Evolutionary conservation across 1,140 invertebrate species (phyloP), one percentile per base, ranked within the genome.

Genomic region (Lepidotrigona ventralis): DNA sequence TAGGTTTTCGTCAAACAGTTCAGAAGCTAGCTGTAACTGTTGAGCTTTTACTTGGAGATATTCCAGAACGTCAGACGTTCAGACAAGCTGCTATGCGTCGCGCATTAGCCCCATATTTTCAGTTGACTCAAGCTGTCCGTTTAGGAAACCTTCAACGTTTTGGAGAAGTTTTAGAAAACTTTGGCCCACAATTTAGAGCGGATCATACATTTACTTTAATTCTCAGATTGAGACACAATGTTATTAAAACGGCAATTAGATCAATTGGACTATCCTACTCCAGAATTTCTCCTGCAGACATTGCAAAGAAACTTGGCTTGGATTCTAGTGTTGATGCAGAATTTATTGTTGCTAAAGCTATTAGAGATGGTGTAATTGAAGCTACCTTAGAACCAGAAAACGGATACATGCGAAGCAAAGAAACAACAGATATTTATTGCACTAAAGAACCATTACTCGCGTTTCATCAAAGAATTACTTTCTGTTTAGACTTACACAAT

Each of bases 271-370:
- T 99, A 2, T 99, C 99, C 0, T 99, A 99, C 93, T 99, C 99
- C 0, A 96, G 98, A 73, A 99, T 99, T 87, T 99, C 98, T 17
- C 97, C 99, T 1, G 95, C 96, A 80, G 98, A 99, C 94, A 99
- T 99, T 90, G 98, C 99, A 15, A 95, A 96, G 83, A 99, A 99
- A 91, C 94, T 99, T 39, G 97, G 98, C 19, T 94, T 99, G 26
- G 98, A 99, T 92, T 99, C 98, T 17, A 97, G 98, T 6, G 98
- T 99, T 92, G 99, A 99, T 96, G 99, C 99, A 1, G 99, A 99
- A 93, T 99, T 99, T 92, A 99, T 99, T 92, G 99, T 99, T 0
- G 98, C 99, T 0, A 99, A 99, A 95, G 99, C 99, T n/a, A 99
- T 99, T 79, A 95, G 98, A 73, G 99, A 99, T 95, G 98, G 99